A percentile compares a stretch with the other conserved stretches of the same genome.
Conservation (phyloP, 2,797 vertebrate genomes). For the Tinamus major region DNA sequence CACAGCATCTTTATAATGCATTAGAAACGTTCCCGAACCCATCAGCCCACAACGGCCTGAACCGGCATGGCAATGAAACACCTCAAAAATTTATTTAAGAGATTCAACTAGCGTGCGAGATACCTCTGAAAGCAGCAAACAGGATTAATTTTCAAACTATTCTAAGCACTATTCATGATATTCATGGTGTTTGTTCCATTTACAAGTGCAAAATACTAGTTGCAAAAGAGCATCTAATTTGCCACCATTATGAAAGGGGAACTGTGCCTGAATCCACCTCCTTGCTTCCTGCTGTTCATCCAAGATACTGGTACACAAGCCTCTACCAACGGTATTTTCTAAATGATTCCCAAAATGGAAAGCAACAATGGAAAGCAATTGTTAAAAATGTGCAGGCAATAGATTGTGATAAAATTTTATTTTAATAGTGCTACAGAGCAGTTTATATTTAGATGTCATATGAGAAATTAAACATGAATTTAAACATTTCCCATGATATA, state of each 20-base stretch:
- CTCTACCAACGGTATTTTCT: background rate
- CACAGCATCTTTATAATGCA: constrained; percentile 1
- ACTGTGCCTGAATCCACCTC: background rate
- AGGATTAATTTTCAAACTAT: background rate
- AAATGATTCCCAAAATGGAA: background rate
- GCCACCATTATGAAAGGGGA: background rate
- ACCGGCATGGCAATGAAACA: background rate
- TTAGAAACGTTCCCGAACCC: background rate
- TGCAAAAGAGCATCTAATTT: background rate
- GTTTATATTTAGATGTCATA: constrained; percentile 13
- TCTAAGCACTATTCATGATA: background rate
- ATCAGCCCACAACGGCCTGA: background rate
- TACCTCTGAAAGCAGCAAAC: background rate
- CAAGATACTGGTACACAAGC: background rate
- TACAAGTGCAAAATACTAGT: background rate
- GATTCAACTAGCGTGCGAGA: background rate
- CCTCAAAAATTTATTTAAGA: background rate
- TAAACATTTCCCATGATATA: constrained; percentile 38
- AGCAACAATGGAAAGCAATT: background rate
- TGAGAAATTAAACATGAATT: constrained; percentile 36
- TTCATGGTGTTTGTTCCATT: background rate
- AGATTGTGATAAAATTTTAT: background rate
- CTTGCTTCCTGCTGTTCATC: background rate
- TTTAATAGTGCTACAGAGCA: background rate
- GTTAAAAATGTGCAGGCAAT: background rate